Base-by-base conservation (phyloP, 2,113 vertebrate genomes). In the Poicephalus meyeri region DNA sequence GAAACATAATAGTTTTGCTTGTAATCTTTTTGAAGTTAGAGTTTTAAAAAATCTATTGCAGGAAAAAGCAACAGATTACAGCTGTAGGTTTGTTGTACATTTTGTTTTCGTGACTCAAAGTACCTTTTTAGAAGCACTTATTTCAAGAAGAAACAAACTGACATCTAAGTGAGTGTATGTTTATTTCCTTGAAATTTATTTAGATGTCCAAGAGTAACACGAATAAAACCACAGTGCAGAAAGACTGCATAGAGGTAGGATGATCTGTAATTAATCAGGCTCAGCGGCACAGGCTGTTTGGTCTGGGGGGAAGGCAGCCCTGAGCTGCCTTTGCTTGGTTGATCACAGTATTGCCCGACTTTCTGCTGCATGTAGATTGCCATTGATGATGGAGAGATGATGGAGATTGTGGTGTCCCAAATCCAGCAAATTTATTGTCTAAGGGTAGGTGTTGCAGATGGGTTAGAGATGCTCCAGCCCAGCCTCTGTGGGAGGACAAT, bases 361-460 rank as follows among this genome's bases (percentile, higher is more conserved):
- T 56, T 91, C 35, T 44, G 35, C 39, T 39, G 19, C 0, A 0
- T 21, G 13, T 12, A 15, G 20, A 72, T 82, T 68, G 25, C 8
- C 28, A 3, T 6, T 42, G 72, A 7, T 10, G 3, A 0, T 6
- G 44, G 49, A 39, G 37, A 8, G 49, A 6, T 11, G 4, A 0
- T 7, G 49, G 49, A 35, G 35, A 7, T 39, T 9, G 28, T 50
- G 26, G 44, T 78, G 25, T 74, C 21, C 24, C 3, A 11, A 7
- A 18, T 16, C 3, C 23, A 4, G 18, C 7, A 29, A 39, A 21
- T 12, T 71, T 6, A 2, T 11, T 41, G 26, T 73, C 35, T 12
- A 16, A 19, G 50, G 23, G 56, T n/a, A 23, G 37, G 42, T 18
- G 3, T 26, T 24, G 1, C 53, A 17, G 46, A 79, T 33, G 20